Conservation (phyloP, 1,140 invertebrate species). For the Drosophila sucinea region DNA sequence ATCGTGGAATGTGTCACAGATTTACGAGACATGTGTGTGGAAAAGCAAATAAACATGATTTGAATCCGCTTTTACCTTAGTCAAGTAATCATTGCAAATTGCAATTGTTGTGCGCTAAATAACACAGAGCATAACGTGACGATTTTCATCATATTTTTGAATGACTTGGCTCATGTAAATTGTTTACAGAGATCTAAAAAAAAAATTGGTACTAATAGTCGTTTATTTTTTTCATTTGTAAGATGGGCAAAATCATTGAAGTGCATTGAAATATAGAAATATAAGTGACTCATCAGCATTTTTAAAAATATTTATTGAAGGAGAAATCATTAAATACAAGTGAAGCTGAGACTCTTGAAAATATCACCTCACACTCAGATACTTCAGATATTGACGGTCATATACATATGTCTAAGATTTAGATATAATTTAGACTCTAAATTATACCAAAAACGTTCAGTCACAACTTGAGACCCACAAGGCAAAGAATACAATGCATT, state of each 20-base stretch:
- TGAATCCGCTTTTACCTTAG: conserved; percentile 23
- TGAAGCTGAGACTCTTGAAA: conserved; percentile 1
- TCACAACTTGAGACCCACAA: too few species aligned
- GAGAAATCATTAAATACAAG: conserved; percentile 43
- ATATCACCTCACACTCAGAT: conserved; percentile 9
- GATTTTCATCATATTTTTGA: neutral
- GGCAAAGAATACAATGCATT: too few species aligned
- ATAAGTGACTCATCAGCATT: conserved; percentile 59
- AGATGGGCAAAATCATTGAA: conserved; percentile 3
- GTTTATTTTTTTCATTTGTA: neutral
- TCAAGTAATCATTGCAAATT: conserved; percentile 12
- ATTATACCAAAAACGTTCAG: neutral
- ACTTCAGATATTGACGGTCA: conserved; percentile 5
- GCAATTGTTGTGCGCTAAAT: conserved; percentile 26
- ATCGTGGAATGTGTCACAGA: conserved; percentile 35
- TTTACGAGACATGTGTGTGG: conserved; percentile 21
- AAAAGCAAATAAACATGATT: conserved; percentile 21
- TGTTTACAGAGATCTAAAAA: conserved; percentile 8
- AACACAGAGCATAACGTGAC: conserved; percentile 11
- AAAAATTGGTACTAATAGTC: conserved; percentile 14
- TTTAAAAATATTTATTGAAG: conserved; percentile 1
- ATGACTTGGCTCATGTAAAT: neutral
- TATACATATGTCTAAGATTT: neutral
- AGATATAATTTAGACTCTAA: neutral
- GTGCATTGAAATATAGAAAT: conserved; percentile 20